phyloP scores from a whole-genome alignment of 2,113 vertebrate species.

The Dasyurus viverrinus region DNA sequence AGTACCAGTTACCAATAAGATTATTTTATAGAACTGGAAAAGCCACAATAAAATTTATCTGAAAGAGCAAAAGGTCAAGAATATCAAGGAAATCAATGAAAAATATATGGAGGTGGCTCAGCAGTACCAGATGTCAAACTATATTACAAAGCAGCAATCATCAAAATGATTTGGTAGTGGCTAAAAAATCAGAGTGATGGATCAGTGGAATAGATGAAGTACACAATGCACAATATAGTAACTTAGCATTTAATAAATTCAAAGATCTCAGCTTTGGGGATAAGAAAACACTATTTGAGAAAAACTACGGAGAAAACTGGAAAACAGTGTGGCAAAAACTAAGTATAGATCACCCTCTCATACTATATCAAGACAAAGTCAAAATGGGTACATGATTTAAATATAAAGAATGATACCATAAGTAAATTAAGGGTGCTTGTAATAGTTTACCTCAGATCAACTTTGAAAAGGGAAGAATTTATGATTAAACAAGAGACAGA shows the following conservation, averaged over 20 bases:
- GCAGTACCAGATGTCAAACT: not conserved
- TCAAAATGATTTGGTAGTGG: not conserved
- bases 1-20: too few relatives aligned
- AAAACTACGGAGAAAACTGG: not conserved
- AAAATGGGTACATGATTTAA: not conserved
- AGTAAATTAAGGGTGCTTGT: too few relatives aligned
- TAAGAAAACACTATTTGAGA: not conserved
- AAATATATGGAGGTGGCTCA: too few relatives aligned
- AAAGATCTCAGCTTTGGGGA: not conserved
- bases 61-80: not conserved
- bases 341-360: not conserved
- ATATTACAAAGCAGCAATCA: not conserved
- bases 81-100: too few relatives aligned
- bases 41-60: not conserved
- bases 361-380: not conserved
- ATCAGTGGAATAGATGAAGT: not conserved
- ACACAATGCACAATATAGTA: not conserved
- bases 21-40: not conserved
- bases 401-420: not conserved
- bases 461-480: too few relatives aligned
- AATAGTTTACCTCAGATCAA: too few relatives aligned
- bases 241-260: not conserved
- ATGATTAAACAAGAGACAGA: too few relatives aligned
- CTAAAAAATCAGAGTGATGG: not conserved
- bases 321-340: not conserved